These are phyloP conservation scores for Leptodactylus fallax DNA, from an alignment of 2,797 vertebrate genomes.

Conservation along the genomic window DNA sequence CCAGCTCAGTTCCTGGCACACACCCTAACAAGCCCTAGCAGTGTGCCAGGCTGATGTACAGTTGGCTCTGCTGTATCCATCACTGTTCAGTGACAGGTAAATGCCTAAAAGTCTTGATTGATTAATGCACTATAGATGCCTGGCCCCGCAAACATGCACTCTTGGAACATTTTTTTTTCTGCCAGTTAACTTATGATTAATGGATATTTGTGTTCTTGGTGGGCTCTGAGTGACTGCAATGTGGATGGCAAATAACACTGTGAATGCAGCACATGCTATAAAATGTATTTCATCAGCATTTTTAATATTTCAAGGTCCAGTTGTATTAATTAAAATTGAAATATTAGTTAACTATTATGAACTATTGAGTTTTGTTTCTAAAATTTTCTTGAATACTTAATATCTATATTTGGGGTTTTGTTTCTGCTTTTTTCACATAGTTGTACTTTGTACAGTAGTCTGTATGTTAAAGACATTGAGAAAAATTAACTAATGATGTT, in stretches of 20 bases:
- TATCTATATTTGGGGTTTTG: no score
- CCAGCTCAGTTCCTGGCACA: conserved; percentile 49
- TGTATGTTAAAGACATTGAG: no score
- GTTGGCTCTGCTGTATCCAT: conserved; percentile 52
- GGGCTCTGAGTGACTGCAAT: conserved; percentile 49
- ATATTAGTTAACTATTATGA: not conserved
- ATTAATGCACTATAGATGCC: conserved; percentile 30
- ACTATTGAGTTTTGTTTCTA: not conserved
- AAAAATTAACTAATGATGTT: no score
- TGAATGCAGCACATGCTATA: not conserved
- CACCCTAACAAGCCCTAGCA: conserved; percentile 41
- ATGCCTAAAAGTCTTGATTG: conserved; percentile 53
- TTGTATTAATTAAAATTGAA: conserved; percentile 3
- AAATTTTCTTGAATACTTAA: not conserved
- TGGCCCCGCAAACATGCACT: conserved; percentile 26
- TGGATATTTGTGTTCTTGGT: conserved; percentile 39
- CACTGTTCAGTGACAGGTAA: conserved; percentile 50
- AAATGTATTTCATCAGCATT: not conserved
- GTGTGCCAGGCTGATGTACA: conserved; percentile 53
- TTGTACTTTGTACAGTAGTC: no score
- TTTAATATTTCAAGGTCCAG: not conserved
- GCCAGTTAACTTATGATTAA: conserved; percentile 41
- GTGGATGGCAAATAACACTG: conserved; percentile 9
- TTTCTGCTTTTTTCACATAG: no score
- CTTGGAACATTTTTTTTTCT: conserved; percentile 36